Evolutionary conservation across 2,888 invertebrate genomes (phyloP).

Genomic region (Cepaea hortensis): DNA sequence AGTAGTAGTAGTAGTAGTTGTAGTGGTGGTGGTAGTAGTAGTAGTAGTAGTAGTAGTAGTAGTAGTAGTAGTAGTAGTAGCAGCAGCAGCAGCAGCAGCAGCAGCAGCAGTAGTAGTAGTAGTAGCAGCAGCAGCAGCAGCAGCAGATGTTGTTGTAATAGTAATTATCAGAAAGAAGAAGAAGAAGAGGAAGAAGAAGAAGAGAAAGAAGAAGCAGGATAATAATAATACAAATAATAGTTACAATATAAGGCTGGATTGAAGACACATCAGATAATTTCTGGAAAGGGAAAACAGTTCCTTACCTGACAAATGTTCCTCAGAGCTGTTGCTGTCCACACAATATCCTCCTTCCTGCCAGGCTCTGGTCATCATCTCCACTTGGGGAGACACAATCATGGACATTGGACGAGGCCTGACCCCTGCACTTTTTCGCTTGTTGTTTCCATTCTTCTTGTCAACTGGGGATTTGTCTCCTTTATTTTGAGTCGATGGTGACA

Average conservation of each 20-base stretch:
- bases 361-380: constrained; percentile 60
- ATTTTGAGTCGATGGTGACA: constrained; percentile 10
- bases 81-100: no score
- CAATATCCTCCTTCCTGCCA: constrained; percentile 57
- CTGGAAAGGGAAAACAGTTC: not conserved
- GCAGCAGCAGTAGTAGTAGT: not conserved
- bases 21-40: no score
- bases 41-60: no score
- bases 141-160: not conserved
- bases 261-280: not conserved
- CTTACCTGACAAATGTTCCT: constrained; percentile 62
- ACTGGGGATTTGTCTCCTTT: constrained; percentile 33
- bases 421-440: constrained; percentile 52
- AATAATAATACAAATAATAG: not conserved
- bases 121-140: not conserved
- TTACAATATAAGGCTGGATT: not conserved
- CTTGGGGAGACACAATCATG: constrained; percentile 62
- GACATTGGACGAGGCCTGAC: constrained; percentile 62
- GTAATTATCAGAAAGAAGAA: not conserved
- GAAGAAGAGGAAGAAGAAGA: not conserved
- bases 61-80: no score
- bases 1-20: no score
- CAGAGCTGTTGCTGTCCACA: constrained; percentile 58
- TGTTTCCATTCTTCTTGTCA: constrained; percentile 30
- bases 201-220: not conserved